Evolutionary conservation across 2,113 vertebrate genomes (phyloP), one percentile per base, ranked within the genome.

Genomic region (Saccopteryx leptura): DNA sequence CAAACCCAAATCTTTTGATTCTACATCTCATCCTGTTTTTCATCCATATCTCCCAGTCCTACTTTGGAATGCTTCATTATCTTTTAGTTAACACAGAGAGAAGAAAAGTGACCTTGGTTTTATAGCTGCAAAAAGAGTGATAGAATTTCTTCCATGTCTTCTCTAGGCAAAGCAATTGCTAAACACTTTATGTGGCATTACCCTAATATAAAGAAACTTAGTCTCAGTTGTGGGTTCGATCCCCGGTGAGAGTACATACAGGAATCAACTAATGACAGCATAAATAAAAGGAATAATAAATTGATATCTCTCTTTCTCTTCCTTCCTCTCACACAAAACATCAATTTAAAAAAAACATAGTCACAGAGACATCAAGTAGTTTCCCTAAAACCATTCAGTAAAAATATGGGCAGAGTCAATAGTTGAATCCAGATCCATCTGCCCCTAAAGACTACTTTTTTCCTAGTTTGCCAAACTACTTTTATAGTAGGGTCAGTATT

Each of bases 321-420:
- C 39, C 39, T 39, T 39, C 39, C 39, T 39, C 39, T 39, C 39
- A 39, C 39, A 39, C 39, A 39, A 39, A 39, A 39, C 39, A 39
- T 39, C 39, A 39, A 39, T 39, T 39, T 39, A 39, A 90, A 58
- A 97, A 97, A 65, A 90, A 50, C 48, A 54, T n/a, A 85, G 8
- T 78, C 68, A 52, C 10, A 65, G 3, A 11, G 9, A 71, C 5
- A 65, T n/a, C 86, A 79, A 31, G 9, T 4, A 54, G 23, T 39
- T 91, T 83, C 21, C 2, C 19, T 39, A 76, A 90, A 94, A 0
- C 10, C 26, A 52, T 15, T 12, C 23, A 74, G 12, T 1, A 66
- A 31, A 76, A 71, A 23, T 33, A 21, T 11, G 1, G 13, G 1
- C 3, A 28, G 5, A 94, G n/a, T 0, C 13, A 66, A 48, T 9